These are phyloP conservation scores for Rhyacichthys aspro DNA, from an alignment of 2,797 vertebrate species.

Conservation along the genomic window DNA sequence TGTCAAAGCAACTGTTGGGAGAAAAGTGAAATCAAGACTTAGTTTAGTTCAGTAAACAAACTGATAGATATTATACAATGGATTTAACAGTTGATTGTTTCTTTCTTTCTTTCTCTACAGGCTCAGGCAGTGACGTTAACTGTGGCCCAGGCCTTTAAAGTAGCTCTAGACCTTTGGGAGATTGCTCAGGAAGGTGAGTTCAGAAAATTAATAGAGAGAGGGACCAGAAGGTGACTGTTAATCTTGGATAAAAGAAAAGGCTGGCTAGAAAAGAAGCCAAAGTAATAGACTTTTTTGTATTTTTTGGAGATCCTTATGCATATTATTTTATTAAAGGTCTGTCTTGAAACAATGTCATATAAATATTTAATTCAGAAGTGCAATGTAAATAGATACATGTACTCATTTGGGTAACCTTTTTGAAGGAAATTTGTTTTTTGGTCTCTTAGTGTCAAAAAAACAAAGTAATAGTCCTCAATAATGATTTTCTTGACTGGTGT, in stretches of 20 bases:
- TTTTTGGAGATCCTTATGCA: neutral
- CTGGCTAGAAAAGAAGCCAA: neutral
- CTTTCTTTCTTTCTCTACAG: conserved; percentile 54
- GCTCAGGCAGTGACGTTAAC: conserved; percentile 93
- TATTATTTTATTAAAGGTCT: conserved; percentile 5
- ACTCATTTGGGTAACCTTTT: no score
- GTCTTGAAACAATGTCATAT: no score
- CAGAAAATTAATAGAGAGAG: neutral
- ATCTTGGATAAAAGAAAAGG: neutral
- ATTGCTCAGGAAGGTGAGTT: conserved; percentile 87
- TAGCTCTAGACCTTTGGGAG: conserved; percentile 92
- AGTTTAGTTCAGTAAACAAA: neutral
- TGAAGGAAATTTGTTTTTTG: no score
- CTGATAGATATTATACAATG: neutral
- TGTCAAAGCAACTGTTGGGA: neutral
- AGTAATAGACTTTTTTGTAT: conserved; percentile 1
- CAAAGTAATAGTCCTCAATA: no score
- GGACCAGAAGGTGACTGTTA: neutral
- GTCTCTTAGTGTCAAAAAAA: no score
- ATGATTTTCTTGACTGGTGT: no score
- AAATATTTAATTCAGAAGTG: no score
- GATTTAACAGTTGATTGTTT: neutral
- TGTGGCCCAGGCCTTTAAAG: conserved; percentile 92
- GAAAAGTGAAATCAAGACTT: neutral
- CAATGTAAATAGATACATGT: no score